phyloP scores from a whole-genome alignment of 1,140 invertebrate genomes.

The Ceratina japonica region DNA sequence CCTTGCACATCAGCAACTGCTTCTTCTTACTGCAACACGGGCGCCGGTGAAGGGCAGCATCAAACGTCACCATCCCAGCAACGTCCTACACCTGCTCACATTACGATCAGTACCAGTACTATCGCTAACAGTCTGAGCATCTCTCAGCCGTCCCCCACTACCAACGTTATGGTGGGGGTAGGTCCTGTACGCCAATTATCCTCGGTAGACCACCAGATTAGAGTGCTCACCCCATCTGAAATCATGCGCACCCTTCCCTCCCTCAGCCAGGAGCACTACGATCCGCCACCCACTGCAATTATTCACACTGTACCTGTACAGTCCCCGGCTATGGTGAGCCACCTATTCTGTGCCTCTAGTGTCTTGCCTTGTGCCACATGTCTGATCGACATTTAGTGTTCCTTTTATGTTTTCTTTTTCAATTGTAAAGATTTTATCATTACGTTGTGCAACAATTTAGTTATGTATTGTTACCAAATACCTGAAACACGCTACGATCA shows the following conservation, averaged over 20 bases:
- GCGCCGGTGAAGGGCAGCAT: conserved; percentile 71
- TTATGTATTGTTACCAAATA: not conserved
- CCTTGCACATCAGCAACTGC: conserved; percentile 68
- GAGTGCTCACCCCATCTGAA: conserved; percentile 91
- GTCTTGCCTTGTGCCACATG: conserved; percentile 75
- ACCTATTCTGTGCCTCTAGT: conserved; percentile 77
- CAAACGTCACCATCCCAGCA: conserved; percentile 69
- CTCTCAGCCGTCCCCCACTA: conserved; percentile 65
- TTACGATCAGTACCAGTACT: conserved; percentile 68
- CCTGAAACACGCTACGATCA: conserved; percentile 22
- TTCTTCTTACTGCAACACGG: conserved; percentile 70
- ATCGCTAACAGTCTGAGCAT: conserved; percentile 67
- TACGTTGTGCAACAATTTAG: conserved; percentile 4
- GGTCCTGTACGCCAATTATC: conserved; percentile 75
- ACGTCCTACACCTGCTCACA: conserved; percentile 68
- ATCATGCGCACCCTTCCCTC: conserved; percentile 92
- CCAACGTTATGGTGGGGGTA: conserved; percentile 65
- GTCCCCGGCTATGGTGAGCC: conserved; percentile 82
- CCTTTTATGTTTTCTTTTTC: conserved; percentile 26
- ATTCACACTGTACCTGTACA: conserved; percentile 80
- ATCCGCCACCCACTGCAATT: conserved; percentile 81
- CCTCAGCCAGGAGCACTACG: conserved; percentile 86
- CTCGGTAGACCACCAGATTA: conserved; percentile 87
- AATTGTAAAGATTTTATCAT: conserved; percentile 12
- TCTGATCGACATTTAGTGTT: conserved; percentile 72